These are phyloP conservation scores for Zaprionus davidi DNA, from an alignment of 1,140 invertebrate species.

Conservation along the genomic window DNA sequence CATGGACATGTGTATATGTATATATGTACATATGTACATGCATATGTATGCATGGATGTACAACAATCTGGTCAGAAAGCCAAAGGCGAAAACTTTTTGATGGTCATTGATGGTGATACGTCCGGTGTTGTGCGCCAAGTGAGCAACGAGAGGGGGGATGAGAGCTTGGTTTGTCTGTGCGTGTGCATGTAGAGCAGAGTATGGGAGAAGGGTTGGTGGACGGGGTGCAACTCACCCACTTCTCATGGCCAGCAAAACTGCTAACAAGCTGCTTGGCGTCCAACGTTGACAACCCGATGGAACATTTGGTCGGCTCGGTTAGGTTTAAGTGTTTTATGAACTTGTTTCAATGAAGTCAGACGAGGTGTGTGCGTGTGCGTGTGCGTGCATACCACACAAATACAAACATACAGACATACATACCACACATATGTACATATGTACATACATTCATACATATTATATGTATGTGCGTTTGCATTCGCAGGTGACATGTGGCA, in stretches of 20 bases:
- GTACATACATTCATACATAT: constrained; percentile 4
- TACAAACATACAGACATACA: not conserved
- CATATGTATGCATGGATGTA: constrained; percentile 19
- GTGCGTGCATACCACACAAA: not conserved
- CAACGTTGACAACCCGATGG: constrained; percentile 56
- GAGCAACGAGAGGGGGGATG: not conserved
- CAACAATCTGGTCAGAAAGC: constrained; percentile 43
- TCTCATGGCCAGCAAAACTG: constrained; percentile 45
- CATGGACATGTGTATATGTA: constrained; percentile 7
- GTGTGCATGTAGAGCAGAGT: not conserved
- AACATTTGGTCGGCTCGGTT: constrained; percentile 70
- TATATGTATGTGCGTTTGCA: not conserved
- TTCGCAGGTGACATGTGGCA: constrained; percentile 72
- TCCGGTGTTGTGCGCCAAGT: constrained; percentile 40
- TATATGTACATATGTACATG: constrained; percentile 33
- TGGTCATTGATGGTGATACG: constrained; percentile 75
- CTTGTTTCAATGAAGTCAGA: constrained; percentile 79
- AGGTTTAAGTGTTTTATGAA: constrained; percentile 82
- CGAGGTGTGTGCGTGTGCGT: constrained; percentile 61
- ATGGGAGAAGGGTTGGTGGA: not conserved
- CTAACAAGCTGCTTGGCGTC: constrained; percentile 62
- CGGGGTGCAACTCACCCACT: not conserved
- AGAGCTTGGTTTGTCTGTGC: not conserved
- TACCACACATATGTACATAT: not conserved
- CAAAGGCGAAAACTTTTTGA: constrained; percentile 66